These are phyloP conservation scores for Hipparchia semele DNA, from an alignment of 2,888 invertebrate species.

Conservation along the genomic window DNA sequence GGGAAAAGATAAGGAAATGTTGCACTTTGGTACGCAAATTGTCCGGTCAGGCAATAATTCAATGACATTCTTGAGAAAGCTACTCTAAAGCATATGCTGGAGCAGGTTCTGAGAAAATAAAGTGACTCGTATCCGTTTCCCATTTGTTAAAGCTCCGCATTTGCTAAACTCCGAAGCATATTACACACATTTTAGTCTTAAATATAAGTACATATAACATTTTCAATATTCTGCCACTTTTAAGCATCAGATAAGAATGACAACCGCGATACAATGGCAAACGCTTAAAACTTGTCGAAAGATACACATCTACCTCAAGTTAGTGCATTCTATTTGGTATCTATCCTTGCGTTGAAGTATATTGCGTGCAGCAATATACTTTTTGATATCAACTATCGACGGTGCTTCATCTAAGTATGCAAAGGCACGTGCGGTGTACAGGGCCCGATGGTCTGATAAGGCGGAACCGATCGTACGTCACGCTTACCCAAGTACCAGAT, in stretches of 20 bases:
- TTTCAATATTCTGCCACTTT: neutral
- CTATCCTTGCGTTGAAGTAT: conserved; percentile 44
- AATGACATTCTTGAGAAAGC: conserved; percentile 9
- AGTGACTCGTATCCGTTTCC: neutral
- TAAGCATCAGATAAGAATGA: neutral
- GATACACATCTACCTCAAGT: conserved; percentile 29
- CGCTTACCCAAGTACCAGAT: conserved; percentile 62
- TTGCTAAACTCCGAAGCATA: neutral
- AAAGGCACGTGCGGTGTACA: conserved; percentile 69
- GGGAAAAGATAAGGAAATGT: conserved; percentile 49
- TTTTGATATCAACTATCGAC: conserved; percentile 62
- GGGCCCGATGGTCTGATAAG: conserved; percentile 68
- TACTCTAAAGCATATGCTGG: neutral
- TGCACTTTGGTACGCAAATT: conserved; percentile 36
- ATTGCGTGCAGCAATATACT: conserved; percentile 60
- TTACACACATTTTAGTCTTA: neutral
- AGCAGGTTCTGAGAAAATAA: neutral
- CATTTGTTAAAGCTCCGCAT: neutral
- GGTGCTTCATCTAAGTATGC: conserved; percentile 61
- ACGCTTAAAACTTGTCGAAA: conserved; percentile 9
- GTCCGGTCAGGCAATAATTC: conserved; percentile 26
- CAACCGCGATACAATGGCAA: neutral
- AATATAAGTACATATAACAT: neutral
- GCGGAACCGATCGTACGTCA: conserved; percentile 66
- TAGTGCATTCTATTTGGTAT: conserved; percentile 35